Evolutionary conservation across 2,797 vertebrate species (phyloP).

Genomic region (Babyrousa celebensis): DNA sequence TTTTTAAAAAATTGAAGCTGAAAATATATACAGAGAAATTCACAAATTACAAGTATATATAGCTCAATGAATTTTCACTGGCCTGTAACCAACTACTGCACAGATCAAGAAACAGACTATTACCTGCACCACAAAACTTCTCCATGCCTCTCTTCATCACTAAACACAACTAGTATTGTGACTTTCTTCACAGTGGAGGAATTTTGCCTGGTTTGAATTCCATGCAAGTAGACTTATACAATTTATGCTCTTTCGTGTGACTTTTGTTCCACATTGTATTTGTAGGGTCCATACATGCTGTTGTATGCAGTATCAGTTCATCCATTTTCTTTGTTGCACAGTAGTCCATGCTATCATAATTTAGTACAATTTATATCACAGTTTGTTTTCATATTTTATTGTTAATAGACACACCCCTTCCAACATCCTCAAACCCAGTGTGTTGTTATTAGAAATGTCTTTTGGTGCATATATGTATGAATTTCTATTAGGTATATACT

Average conservation of each 20-base stretch:
- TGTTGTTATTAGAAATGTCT: neutral
- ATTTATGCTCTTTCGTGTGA: neutral
- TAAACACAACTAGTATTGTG: neutral
- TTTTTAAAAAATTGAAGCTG: conserved; percentile 32
- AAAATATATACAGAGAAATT: conserved; percentile 30
- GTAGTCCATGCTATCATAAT: neutral
- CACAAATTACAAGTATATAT: neutral
- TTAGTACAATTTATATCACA: neutral
- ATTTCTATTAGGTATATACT: neutral
- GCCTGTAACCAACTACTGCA: neutral
- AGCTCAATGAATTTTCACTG: neutral
- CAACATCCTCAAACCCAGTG: neutral
- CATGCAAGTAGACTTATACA: neutral
- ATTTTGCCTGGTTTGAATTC: conserved; percentile 12
- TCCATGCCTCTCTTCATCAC: neutral
- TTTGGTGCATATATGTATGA: neutral
- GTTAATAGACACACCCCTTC: neutral
- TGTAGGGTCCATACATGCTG: neutral
- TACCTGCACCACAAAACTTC: neutral
- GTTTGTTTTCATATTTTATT: neutral
- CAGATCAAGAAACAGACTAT: neutral
- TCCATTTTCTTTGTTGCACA: neutral
- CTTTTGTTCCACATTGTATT: neutral
- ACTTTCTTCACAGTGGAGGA: neutral
- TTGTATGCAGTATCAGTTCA: neutral